Conservation (phyloP, 2,797 vertebrate species). For the Trachops cirrhosus region DNA sequence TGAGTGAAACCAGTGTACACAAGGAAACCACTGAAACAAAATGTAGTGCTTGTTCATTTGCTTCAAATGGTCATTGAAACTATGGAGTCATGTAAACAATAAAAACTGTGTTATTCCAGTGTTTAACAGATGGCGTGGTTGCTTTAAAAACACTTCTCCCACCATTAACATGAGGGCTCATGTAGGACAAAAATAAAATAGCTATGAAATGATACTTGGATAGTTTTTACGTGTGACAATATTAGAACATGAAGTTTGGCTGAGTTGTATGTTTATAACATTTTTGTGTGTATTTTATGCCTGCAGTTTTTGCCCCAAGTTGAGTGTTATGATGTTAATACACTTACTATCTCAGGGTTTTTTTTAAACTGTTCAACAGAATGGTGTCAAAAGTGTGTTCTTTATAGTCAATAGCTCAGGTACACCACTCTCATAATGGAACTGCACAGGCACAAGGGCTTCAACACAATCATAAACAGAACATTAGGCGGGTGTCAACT, state of each 20-base stretch:
- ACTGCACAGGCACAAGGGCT: neutral
- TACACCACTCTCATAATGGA: neutral
- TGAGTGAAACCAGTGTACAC: conserved; percentile 28
- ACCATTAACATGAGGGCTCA: neutral
- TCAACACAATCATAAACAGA: neutral
- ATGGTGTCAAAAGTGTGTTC: neutral
- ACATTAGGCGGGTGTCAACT: neutral
- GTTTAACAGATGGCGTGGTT: conserved; percentile 29
- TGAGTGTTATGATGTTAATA: neutral
- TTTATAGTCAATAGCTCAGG: neutral
- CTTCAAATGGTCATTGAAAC: conserved; percentile 41
- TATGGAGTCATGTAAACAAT: conserved; percentile 15
- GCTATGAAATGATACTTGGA: neutral
- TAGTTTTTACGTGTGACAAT: neutral
- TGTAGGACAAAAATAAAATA: neutral
- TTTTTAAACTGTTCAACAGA: neutral
- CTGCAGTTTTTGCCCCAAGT: neutral
- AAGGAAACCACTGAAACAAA: conserved; percentile 49
- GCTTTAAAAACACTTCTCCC: neutral
- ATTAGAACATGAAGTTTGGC: neutral
- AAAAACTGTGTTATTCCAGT: neutral
- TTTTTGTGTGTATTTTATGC: neutral
- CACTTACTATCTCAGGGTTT: neutral
- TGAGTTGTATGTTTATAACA: neutral
- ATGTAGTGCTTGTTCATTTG: conserved; percentile 52